Conservation (phyloP, 2,797 vertebrate genomes). For the Tamandua tetradactyla region DNA sequence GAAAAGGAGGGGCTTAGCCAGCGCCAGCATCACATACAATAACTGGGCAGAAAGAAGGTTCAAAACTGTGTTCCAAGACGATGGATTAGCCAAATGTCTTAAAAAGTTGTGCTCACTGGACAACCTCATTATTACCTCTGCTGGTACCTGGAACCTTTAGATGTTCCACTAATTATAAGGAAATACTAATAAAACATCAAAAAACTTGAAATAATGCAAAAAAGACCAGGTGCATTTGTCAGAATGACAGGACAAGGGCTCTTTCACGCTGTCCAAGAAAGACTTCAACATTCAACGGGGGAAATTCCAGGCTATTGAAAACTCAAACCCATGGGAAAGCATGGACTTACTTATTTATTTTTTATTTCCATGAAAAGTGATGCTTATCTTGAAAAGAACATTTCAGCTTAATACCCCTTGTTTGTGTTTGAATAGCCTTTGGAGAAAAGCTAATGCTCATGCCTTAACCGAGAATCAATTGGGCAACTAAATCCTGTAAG, state of each 20-base stretch:
- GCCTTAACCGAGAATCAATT: neutral
- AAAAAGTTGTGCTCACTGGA: fast-evolving
- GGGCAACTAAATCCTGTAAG: neutral
- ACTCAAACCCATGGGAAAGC: neutral
- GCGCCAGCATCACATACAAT: neutral
- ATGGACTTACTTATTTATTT: neutral
- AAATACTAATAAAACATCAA: neutral
- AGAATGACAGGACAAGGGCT: too few species aligned
- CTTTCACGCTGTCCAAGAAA: neutral
- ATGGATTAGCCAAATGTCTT: neutral
- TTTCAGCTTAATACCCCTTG: neutral
- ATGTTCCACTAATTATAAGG: neutral
- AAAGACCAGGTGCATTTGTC: neutral
- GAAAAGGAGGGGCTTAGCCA: neutral
- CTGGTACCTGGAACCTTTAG: neutral
- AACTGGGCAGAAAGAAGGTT: neutral
- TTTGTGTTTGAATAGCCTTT: neutral
- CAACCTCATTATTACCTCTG: neutral
- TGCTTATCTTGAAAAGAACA: neutral
- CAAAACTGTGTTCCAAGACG: neutral
- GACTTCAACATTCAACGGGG: neutral
- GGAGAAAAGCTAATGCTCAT: neutral
- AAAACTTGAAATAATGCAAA: neutral
- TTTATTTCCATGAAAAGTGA: neutral
- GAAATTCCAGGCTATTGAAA: neutral